A percentile compares a stretch with the other conserved stretches of the same genome.
phyloP scores from a whole-genome alignment of 2,113 vertebrate species.

The Egretta garzetta region DNA sequence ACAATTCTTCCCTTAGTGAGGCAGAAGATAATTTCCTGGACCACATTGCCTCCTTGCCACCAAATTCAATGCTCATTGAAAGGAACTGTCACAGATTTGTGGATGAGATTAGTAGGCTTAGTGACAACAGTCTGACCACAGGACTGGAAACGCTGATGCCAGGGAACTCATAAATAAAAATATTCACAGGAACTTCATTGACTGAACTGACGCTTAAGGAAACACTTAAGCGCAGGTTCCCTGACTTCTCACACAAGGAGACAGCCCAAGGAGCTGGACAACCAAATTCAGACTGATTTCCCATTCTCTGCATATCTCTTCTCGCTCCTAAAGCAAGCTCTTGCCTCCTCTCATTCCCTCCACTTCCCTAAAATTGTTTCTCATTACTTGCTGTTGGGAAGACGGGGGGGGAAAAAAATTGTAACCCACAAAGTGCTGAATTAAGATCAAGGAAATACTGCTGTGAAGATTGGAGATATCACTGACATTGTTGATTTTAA shows the following conservation, averaged over 20 bases:
- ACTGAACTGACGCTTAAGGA: neutral
- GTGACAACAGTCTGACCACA: neutral
- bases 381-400: neutral
- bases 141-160: neutral
- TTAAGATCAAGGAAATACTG: neutral
- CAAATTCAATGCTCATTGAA: neutral
- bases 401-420: neutral
- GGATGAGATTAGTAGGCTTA: neutral
- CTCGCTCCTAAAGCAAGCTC: neutral
- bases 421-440: neutral
- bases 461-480: neutral
- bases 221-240: neutral
- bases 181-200: neutral
- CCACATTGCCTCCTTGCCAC: rapidly evolving
- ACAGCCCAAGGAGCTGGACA: neutral
- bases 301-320: neutral
- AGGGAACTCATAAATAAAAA: neutral
- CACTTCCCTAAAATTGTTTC: neutral
- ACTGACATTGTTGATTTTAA: neutral
- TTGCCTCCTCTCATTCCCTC: neutral
- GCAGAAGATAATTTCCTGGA: neutral
- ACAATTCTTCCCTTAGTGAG: neutral
- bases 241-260: neutral
- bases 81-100: neutral
- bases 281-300: neutral